A percentile compares a stretch with the other conserved stretches of the same genome.
phyloP scores from a whole-genome alignment of 2,888 invertebrate genomes.

The Yponomeuta sedellus region DNA sequence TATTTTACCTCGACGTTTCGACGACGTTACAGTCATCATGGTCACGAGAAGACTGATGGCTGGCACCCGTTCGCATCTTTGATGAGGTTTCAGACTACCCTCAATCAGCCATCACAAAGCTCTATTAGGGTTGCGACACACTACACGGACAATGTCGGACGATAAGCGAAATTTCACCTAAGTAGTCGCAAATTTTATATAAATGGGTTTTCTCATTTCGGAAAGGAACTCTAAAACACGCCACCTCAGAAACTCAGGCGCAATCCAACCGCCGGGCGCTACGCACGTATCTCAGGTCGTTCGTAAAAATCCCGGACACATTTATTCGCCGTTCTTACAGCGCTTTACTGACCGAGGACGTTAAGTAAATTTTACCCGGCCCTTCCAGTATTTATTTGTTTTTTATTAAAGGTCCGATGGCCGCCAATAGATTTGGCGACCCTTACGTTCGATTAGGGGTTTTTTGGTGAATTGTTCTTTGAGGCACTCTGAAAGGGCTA shows the following conservation, averaged over 20 bases:
- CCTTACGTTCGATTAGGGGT: neutral
- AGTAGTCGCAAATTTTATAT: no score
- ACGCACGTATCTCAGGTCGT: constrained; percentile 15
- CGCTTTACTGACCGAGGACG: constrained; percentile 1
- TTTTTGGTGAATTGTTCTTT: neutral
- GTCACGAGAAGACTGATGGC: no score
- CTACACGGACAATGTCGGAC: no score
- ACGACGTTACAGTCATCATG: no score
- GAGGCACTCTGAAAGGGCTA: neutral
- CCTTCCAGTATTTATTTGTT: constrained; percentile 8
- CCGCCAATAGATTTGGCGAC: neutral
- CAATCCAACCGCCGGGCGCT: constrained; percentile 6
- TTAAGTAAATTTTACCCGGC: constrained; percentile 11
- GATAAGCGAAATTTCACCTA: no score
- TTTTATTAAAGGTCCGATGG: constrained; percentile 2
- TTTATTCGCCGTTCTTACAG: constrained; percentile 9
- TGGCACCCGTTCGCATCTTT: no score
- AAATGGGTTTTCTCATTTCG: neutral
- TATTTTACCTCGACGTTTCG: no score
- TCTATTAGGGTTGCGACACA: no score
- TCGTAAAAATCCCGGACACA: constrained; percentile 17
- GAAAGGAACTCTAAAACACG: neutral
- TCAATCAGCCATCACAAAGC: no score
- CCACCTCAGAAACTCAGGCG: neutral
- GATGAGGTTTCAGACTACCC: no score